Evolutionary conservation across 2,113 vertebrate genomes (phyloP), one percentile per base, ranked within the genome.

Genomic region (Alethe castanea): DNA sequence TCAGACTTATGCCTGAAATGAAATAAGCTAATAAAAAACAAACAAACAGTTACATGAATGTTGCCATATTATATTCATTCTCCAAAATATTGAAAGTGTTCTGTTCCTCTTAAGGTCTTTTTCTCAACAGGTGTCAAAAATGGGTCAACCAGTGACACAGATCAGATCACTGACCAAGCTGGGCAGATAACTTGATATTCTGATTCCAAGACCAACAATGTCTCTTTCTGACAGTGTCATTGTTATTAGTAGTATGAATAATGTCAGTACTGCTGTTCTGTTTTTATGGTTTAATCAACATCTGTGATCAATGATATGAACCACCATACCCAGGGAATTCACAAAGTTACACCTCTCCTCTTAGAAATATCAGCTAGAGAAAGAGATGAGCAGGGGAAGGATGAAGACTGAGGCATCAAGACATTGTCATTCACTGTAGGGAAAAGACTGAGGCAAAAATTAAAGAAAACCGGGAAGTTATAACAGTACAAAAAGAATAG

Each of bases 401-500:
- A 56, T 35, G 38, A 71, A 56, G 24, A 90, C 18, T 29, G 11
- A 35, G 17, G 28, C 4, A 78, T 20, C 5, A 80, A 60, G 44
- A 59, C 10, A 62, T 18, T 35, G 6, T 12, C 10, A 42, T 71
- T 87, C 20, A 50, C 31, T 53, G 19, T 6, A 26, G 16, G 9
- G 17, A 67, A 74, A 81, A 29, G 19, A 25, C 4, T n/a, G 26
- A 17, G 28, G 20, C 28, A 53, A 60, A 73, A 67, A 31, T 22
- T 18, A 29, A 28, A 74, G 19, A n/a, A 74, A 40, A 53, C 9
- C 8, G 4, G 16, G 31, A 73, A 59, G 4, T 52, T 59, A 6
- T 9, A 65, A 66, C 3, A 20, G 5, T 38, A 47, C 0, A 0
- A 20, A 45, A 74, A 53, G 36, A 60, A 31, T 17, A 45, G 23